These are phyloP conservation scores for Sussaba pulchella DNA, from an alignment of 2,888 invertebrate species.

Conservation along the genomic window DNA sequence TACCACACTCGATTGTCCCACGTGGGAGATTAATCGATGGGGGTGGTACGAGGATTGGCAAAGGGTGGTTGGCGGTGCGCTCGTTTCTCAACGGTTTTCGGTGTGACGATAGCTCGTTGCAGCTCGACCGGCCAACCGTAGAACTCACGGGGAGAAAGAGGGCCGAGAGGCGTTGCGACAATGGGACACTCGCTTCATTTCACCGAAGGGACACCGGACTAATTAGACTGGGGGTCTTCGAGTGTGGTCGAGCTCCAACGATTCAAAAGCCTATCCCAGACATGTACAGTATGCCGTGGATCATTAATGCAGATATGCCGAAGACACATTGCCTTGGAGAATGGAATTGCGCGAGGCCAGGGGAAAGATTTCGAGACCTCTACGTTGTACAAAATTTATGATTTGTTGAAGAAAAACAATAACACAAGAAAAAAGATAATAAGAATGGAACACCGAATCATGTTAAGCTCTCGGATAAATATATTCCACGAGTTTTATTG, in stretches of 20 bases:
- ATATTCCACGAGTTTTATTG: background rate
- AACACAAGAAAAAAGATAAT: background rate
- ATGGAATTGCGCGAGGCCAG: background rate
- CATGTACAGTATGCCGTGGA: background rate
- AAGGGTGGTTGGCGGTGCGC: constrained; percentile 25
- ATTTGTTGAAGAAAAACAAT: background rate
- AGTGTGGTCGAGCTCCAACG: constrained; percentile 3
- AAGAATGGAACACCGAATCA: too few species aligned
- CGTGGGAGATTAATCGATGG: constrained; percentile 59
- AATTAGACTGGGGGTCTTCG: constrained; percentile 47
- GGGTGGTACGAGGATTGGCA: constrained; percentile 32
- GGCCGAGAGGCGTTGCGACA: constrained; percentile 32
- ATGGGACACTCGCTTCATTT: constrained; percentile 58
- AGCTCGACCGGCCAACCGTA: constrained; percentile 16
- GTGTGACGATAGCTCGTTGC: constrained; percentile 39
- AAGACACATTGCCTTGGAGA: background rate
- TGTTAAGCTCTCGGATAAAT: background rate
- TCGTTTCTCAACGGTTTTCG: constrained; percentile 52
- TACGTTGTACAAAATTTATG: background rate
- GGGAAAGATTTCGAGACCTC: background rate
- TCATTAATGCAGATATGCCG: background rate
- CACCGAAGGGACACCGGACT: constrained; percentile 55
- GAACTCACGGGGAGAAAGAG: constrained; percentile 16
- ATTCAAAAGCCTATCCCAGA: constrained; percentile 10
- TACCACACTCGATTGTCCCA: constrained; percentile 59